Conservation (phyloP, 2,888 invertebrate species). For the Sesia bembeciformis region DNA sequence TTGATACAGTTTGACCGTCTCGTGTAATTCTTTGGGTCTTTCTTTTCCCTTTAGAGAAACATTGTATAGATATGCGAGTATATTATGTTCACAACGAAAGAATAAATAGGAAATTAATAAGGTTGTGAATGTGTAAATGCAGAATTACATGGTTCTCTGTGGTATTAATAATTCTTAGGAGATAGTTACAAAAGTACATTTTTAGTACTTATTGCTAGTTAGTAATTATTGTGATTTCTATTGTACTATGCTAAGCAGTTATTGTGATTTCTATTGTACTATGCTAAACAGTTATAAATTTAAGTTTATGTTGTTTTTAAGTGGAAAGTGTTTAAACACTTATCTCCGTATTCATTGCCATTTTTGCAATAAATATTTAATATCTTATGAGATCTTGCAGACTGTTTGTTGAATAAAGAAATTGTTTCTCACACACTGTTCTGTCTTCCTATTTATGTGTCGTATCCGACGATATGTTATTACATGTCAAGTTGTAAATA, state of each 20-base stretch:
- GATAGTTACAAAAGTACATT: slow-evolving; percentile 29
- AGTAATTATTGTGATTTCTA: slow-evolving; percentile 29
- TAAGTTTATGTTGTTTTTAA: no score
- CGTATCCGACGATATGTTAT: no score
- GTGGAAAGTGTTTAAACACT: no score
- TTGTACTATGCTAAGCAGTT: slow-evolving; percentile 23
- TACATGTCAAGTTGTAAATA: no score
- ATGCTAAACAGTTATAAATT: neutral
- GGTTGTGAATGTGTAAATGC: slow-evolving; percentile 45
- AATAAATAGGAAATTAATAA: slow-evolving; percentile 20
- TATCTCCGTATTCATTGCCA: no score
- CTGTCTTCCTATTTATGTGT: no score
- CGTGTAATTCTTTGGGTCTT: no score
- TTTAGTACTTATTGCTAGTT: slow-evolving; percentile 30
- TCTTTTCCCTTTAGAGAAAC: neutral
- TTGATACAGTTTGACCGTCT: no score
- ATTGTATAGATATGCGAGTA: slow-evolving; percentile 2
- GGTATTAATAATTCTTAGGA: slow-evolving; percentile 27
- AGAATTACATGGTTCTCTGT: slow-evolving; percentile 18
- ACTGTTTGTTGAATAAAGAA: no score
- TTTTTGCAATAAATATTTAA: no score
- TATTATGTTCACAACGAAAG: slow-evolving; percentile 41
- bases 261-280: slow-evolving; percentile 28
- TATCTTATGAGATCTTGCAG: no score
- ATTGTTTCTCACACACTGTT: no score